phyloP scores from a whole-genome alignment of 37 sponge, comb jelly and placozoan species.

The Hexactinellida sp. region DNA sequence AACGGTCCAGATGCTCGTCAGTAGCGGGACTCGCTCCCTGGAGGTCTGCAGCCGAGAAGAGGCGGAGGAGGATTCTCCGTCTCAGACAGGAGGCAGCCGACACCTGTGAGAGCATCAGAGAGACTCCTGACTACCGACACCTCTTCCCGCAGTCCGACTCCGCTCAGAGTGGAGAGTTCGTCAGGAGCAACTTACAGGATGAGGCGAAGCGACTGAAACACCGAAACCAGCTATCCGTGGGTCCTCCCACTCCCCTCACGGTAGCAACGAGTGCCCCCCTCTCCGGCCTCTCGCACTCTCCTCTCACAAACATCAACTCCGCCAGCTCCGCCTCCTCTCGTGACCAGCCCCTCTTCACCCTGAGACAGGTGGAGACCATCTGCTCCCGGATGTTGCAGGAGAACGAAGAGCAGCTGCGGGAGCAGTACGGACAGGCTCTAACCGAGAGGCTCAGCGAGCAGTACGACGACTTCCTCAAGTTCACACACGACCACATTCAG shows the following conservation, averaged over 20 bases:
- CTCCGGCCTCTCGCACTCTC: not conserved
- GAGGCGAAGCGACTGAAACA: not conserved
- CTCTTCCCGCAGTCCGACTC: not conserved
- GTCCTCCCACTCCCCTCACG: not conserved
- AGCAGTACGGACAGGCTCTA: constrained; percentile 62
- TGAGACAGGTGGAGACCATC: constrained; percentile 67
- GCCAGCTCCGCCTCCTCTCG: not conserved
- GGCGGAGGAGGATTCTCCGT: not conserved
- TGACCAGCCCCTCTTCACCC: constrained; percentile 87
- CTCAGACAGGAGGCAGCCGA: not conserved
- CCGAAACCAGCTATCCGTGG: not conserved
- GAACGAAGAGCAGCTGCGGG: constrained; percentile 64
- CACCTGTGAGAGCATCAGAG: not conserved
- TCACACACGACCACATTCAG: constrained; percentile 80
- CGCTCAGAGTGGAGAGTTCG: not conserved
- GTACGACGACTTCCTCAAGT: constrained; percentile 87
- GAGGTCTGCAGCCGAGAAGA: not conserved
- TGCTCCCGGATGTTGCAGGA: constrained; percentile 68
- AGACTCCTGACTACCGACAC: not conserved
- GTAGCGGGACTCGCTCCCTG: constrained; percentile 28
- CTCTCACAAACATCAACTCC: not conserved
- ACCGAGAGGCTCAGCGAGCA: constrained; percentile 66
- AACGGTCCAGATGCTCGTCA: constrained; percentile 55
- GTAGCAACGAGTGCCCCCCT: not conserved
- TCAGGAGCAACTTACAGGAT: constrained; percentile 18